Percentiles rank a stretch among this genome's conserved stretches.
Evolutionary conservation across 2,113 vertebrate species (phyloP).

Genomic region (Archilochus colubris): DNA sequence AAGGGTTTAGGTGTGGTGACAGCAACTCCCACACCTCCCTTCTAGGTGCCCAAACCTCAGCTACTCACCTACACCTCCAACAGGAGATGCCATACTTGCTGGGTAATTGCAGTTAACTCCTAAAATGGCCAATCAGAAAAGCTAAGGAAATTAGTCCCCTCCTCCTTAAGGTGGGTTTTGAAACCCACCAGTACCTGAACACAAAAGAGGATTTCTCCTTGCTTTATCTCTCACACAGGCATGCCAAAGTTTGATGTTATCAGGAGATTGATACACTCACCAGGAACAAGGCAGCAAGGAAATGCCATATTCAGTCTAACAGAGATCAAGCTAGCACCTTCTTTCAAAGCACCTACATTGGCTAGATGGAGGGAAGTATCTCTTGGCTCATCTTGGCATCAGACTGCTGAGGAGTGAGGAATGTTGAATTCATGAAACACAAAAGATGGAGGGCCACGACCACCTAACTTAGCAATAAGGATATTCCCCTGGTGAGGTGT

Average conservation of each 20-base stretch:
- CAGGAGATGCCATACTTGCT: neutral
- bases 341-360: neutral
- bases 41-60: neutral
- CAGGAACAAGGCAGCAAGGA: neutral
- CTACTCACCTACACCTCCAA: neutral
- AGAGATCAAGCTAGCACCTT: neutral
- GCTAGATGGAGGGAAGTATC: neutral
- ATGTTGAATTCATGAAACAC: neutral
- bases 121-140: neutral
- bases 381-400: neutral
- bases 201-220: neutral
- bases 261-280: neutral
- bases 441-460: neutral
- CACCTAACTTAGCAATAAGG: neutral
- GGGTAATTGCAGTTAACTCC: neutral
- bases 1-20: neutral
- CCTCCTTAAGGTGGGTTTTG: neutral
- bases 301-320: neutral
- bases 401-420: neutral
- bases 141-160: neutral
- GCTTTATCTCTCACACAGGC: neutral
- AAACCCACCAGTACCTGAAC: neutral
- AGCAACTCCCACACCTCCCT: neutral
- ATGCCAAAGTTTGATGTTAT: rapidly evolving
- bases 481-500: neutral